phyloP scores from a whole-genome alignment of 2,113 vertebrate genomes.

The Pristiophorus japonicus region DNA sequence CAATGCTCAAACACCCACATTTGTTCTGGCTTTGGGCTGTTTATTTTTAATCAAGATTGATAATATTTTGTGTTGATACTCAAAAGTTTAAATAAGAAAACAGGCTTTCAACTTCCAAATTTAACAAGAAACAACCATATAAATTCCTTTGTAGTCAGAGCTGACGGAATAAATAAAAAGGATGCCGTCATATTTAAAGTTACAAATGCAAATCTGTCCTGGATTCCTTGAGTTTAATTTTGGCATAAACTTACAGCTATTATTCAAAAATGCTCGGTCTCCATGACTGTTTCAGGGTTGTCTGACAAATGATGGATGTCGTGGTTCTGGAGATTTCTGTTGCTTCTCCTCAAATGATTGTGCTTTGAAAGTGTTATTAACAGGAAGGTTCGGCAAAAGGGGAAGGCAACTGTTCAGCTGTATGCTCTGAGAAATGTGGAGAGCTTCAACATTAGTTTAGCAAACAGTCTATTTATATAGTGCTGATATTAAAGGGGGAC shows the following conservation, averaged over 20 bases:
- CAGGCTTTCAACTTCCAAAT: constrained; percentile 28
- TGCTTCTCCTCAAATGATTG: not conserved
- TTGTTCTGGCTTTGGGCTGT: constrained; percentile 34
- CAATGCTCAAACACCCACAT: constrained; percentile 33
- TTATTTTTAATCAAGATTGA: constrained; percentile 34
- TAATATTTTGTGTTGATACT: constrained; percentile 29
- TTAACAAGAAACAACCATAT: not conserved
- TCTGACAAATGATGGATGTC: not conserved
- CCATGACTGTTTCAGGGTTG: not conserved
- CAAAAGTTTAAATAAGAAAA: not conserved
- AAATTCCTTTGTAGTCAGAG: constrained; percentile 4
- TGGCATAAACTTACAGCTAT: not conserved
- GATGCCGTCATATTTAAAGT: not conserved
- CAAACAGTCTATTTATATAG: not conserved
- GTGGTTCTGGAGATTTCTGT: not conserved
- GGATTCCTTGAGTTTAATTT: not conserved
- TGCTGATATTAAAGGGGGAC: not conserved
- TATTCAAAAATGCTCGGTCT: not conserved
- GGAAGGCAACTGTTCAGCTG: too few relatives aligned
- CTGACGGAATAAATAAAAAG: not conserved
- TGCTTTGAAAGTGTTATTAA: not conserved
- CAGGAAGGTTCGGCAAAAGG: not conserved
- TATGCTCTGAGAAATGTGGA: not conserved
- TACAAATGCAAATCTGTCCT: not conserved
- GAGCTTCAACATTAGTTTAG: not conserved